phyloP scores from a whole-genome alignment of 2,797 vertebrate species.

The Eidolon dupreanum region DNA sequence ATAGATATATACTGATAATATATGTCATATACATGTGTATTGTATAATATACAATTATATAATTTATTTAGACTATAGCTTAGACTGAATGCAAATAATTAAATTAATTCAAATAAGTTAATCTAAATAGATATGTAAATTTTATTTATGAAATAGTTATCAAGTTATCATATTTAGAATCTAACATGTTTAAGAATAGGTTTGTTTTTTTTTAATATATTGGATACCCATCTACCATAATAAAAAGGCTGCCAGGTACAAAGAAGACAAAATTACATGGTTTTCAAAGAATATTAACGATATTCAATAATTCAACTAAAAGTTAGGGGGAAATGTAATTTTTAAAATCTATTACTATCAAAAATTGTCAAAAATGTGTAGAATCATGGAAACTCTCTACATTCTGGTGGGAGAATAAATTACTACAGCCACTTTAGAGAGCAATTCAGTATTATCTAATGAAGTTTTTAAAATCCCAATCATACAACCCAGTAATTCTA shows the following conservation, averaged over 20 bases:
- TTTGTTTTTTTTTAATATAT: neutral
- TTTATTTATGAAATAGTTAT: conserved; percentile 34
- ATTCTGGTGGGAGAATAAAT: neutral
- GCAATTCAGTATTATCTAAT: neutral
- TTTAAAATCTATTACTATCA: neutral
- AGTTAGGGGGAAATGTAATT: neutral
- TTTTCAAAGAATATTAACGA: conserved; percentile 25
- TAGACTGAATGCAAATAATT: neutral
- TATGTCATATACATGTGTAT: neutral
- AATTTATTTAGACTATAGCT: conserved; percentile 38
- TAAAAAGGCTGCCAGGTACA: neutral
- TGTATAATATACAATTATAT: neutral
- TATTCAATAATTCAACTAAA: neutral
- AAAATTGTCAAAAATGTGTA: neutral
- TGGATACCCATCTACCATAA: neutral
- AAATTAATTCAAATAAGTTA: conserved; percentile 1
- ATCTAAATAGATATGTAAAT: neutral
- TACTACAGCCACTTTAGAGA: neutral
- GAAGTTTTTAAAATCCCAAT: conserved; percentile 16
- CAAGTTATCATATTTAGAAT: neutral
- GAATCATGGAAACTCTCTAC: neutral
- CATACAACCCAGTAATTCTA: neutral
- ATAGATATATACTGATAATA: neutral
- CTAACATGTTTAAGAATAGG: neutral
- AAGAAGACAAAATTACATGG: neutral